A percentile compares a stretch with the other conserved stretches of the same genome.
These are phyloP conservation scores for Phthorimaea operculella DNA, from an alignment of 1,140 invertebrate species.

Conservation along the genomic window DNA sequence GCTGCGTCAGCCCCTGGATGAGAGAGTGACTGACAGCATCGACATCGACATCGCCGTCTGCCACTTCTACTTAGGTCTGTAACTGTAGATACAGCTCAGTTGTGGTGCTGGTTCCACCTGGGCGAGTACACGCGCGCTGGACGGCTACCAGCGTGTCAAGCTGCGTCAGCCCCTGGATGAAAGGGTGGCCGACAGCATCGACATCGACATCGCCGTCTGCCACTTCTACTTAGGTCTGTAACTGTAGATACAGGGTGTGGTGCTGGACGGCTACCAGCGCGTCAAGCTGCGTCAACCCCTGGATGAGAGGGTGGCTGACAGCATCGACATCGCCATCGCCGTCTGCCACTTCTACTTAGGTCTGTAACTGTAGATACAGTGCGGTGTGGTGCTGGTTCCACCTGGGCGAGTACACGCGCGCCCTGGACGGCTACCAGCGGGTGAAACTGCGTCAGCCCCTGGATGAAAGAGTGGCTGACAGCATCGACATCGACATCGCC, in stretches of 20 bases:
- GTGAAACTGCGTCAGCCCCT: conserved; percentile 47
- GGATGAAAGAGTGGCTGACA: conserved; percentile 53
- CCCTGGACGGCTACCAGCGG: conserved; percentile 78
- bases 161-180: conserved; percentile 46
- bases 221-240: conserved; percentile 90
- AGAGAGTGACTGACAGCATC: conserved; percentile 65
- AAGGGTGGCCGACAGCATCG: conserved; percentile 66
- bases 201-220: conserved; percentile 90
- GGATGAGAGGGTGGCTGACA: too few species aligned
- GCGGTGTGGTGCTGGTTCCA: too few species aligned
- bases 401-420: too few species aligned
- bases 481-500: too few species aligned
- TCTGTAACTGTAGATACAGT: too few species aligned
- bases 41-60: conserved; percentile 90
- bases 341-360: conserved; percentile 97
- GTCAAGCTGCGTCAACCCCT: too few species aligned
- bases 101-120: too few species aligned
- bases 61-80: conserved; percentile 91
- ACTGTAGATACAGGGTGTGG: too few species aligned
- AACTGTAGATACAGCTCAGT: too few species aligned
- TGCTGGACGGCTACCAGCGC: conserved; percentile 80
- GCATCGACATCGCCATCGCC: conserved; percentile 64
- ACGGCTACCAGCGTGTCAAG: conserved; percentile 73
- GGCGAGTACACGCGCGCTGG: too few species aligned
- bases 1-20: conserved; percentile 43